Base-by-base conservation (phyloP, 2,888 invertebrate genomes). In the Muschampia plurimacula region DNA sequence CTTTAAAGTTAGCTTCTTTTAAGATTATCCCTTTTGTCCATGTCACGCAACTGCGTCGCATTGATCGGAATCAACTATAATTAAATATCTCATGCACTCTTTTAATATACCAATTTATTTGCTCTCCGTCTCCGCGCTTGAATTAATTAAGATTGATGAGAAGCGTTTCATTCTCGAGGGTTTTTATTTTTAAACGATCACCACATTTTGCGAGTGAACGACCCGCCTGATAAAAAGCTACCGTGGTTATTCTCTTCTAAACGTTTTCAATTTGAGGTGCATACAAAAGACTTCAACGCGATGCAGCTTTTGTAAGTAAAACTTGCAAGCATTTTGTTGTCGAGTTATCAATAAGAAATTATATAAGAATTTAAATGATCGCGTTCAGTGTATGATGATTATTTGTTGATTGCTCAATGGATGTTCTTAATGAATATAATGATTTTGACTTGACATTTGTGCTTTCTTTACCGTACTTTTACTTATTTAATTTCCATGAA, bases 111-210 rank as follows among this genome's bases (percentile, higher is more conserved):
- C 87, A 89, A 91, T 93, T 90, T 93, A 92, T 92, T 90, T 86
- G 83, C 84, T 86, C 83, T 80, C 78, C 83, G 86, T 86, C 84
- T 84, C 83, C 80, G 83, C 79, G 80, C 81, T 79, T 78, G 86
- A 86, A 87, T 92, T 92, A 92, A 93, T 93, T 92, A 92, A 92
- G 92, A 92, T 91, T 91, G 91, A 92, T 92, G 85, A 82, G 82
- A 84, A 85, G 83, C 83, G 83, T 86, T 86, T 81, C 81, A 82
- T 86, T 83, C 84, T 85, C 83, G 83, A 83, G 80, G 80, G 84
- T 69, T 72, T 85, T 78, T 81, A 79, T 81, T 77, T 80, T 82
- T 82, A 81, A 83, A 83, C 82, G 79, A 86, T 85, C 81, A 80
- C 78, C 80, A 78, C 79, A 84, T 82, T 80, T 80, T 76, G 73